A percentile compares a stretch with the other conserved stretches of the same genome.
phyloP scores from a whole-genome alignment of 2,113 vertebrate genomes.

The Myotis davidii region DNA sequence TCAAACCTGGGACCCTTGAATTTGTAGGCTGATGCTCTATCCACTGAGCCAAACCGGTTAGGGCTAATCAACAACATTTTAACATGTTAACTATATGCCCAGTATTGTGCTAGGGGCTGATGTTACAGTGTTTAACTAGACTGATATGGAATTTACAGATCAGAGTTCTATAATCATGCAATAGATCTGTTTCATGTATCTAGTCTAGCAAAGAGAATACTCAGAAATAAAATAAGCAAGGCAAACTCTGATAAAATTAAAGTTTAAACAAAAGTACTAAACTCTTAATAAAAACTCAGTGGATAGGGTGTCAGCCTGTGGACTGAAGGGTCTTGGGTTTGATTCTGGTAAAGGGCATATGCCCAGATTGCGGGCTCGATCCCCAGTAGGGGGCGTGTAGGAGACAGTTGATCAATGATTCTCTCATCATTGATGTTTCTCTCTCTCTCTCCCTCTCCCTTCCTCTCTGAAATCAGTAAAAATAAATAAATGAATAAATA shows the following conservation, averaged over 20 bases:
- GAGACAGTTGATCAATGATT: too few relatives aligned
- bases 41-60: too few relatives aligned
- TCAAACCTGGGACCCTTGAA: too few relatives aligned
- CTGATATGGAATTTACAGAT: neutral
- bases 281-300: neutral
- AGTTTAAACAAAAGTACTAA: slow-evolving; percentile 40
- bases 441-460: too few relatives aligned
- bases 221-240: slow-evolving; percentile 37
- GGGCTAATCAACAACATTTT: neutral
- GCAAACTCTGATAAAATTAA: neutral
- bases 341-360: too few relatives aligned
- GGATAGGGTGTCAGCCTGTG: neutral
- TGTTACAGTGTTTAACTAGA: neutral
- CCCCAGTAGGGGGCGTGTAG: too few relatives aligned
- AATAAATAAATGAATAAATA: too few relatives aligned
- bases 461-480: too few relatives aligned
- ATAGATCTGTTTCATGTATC: neutral
- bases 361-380: too few relatives aligned
- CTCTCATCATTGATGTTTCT: too few relatives aligned
- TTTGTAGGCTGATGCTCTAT: too few relatives aligned
- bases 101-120: neutral
- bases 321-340: too few relatives aligned
- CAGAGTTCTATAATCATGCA: neutral
- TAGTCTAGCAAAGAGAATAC: neutral
- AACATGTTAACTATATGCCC: neutral